Evolutionary conservation across 2,113 vertebrate species (phyloP).

Genomic region (Cisticola juncidis): DNA sequence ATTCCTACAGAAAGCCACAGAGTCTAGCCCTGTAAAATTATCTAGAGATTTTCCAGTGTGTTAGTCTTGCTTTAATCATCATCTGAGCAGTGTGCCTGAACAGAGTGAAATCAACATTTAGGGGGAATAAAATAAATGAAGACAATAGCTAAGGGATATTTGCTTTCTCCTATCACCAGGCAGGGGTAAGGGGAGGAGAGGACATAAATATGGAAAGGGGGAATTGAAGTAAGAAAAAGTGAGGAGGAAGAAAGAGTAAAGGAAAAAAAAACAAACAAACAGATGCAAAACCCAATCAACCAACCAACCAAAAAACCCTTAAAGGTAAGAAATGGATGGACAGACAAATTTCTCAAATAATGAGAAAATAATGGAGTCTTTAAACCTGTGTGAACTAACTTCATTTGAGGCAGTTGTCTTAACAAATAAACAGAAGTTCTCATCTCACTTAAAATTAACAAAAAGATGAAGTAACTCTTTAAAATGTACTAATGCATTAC

Average conservation of each 20-base stretch:
- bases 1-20: neutral
- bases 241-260: neutral
- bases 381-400: neutral
- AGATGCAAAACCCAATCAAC: neutral
- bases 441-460: neutral
- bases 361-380: neutral
- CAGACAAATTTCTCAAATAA: neutral
- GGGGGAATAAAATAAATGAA: neutral
- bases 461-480: neutral
- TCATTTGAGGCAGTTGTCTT: neutral
- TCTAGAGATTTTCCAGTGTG: neutral
- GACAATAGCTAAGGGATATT: neutral
- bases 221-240: neutral
- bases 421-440: neutral
- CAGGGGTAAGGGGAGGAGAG: fast-evolving
- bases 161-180: neutral
- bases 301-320: neutral
- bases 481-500: neutral
- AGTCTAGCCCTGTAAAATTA: neutral
- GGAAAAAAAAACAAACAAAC: neutral
- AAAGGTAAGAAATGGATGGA: neutral
- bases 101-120: neutral
- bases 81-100: neutral
- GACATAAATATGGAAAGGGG: neutral
- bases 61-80: neutral